phyloP scores from a whole-genome alignment of 2,797 vertebrate genomes.

The Chanos chanos region DNA sequence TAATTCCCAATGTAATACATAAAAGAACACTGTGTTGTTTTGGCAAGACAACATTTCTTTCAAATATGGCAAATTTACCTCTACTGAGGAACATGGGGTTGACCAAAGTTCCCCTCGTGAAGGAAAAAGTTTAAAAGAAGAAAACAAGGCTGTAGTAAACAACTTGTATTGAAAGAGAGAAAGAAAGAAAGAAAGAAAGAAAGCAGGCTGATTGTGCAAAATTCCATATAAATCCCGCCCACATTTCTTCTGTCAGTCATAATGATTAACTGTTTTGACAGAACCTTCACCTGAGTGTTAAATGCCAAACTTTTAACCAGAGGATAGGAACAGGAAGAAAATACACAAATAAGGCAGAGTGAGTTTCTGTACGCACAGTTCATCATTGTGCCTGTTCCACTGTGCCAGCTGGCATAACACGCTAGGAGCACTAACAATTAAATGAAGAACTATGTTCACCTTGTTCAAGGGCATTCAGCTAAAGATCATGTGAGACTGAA shows the following conservation, averaged over 20 bases:
- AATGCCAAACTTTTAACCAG: slow-evolving; percentile 14
- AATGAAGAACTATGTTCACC: too few relatives aligned
- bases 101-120: too few relatives aligned
- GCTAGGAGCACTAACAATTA: too few relatives aligned
- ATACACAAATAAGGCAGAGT: slow-evolving; percentile 29
- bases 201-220: slow-evolving; percentile 32
- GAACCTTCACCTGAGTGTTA: slow-evolving; percentile 11
- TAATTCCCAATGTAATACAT: too few relatives aligned
- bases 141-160: not conserved
- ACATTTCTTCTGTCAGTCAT: not conserved
- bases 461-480: too few relatives aligned
- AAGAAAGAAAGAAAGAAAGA: not conserved
- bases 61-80: too few relatives aligned
- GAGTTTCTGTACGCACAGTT: slow-evolving; percentile 9
- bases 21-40: too few relatives aligned
- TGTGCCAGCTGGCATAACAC: too few relatives aligned
- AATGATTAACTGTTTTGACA: slow-evolving; percentile 16
- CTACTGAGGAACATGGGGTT: too few relatives aligned
- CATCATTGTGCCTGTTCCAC: not conserved
- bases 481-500: too few relatives aligned
- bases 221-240: slow-evolving; percentile 24
- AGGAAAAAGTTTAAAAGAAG: too few relatives aligned
- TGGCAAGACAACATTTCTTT: too few relatives aligned
- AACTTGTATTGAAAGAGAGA: not conserved
- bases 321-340: slow-evolving; percentile 21